A percentile compares a stretch with the other conserved stretches of the same genome.
These are phyloP conservation scores for Thumatha senex DNA, from an alignment of 2,888 invertebrate genomes.

Conservation along the genomic window DNA sequence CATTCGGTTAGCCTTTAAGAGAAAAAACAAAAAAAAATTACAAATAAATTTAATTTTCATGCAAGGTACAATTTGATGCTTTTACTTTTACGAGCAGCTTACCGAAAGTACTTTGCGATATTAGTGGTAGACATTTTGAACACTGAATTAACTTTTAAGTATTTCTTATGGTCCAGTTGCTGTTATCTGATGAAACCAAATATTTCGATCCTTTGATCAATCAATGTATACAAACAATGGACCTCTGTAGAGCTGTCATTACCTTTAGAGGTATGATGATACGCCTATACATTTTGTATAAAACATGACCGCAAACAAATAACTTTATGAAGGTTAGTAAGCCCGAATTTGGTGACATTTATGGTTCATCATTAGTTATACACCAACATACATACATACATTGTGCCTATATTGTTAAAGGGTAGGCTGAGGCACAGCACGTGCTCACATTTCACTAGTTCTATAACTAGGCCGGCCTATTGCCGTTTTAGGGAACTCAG, in stretches of 20 bases:
- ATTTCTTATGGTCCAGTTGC: constrained; percentile 29
- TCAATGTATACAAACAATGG: constrained; percentile 20
- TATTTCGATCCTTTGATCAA: constrained; percentile 46
- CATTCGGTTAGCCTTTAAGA: too few relatives aligned
- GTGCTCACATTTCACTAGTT: too few relatives aligned
- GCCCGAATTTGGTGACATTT: constrained; percentile 6
- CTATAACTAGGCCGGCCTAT: too few relatives aligned
- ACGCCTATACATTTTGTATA: neutral
- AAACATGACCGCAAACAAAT: neutral
- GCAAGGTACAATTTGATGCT: too few relatives aligned
- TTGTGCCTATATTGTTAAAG: too few relatives aligned
- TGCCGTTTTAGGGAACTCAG: too few relatives aligned
- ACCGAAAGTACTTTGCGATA: constrained; percentile 36
- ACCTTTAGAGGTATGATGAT: neutral
- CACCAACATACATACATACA: constrained; percentile 9
- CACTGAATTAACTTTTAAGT: too few relatives aligned
- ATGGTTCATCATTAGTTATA: constrained; percentile 12
- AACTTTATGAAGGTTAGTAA: constrained; percentile 1
- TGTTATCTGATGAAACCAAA: constrained; percentile 41
- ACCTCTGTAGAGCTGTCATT: constrained; percentile 1
- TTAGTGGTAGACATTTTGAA: constrained; percentile 33
- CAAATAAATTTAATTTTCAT: too few relatives aligned
- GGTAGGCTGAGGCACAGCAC: too few relatives aligned
- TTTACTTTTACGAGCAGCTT: too few relatives aligned
- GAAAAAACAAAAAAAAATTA: too few relatives aligned